These are phyloP conservation scores for Podilymbus podiceps DNA, from an alignment of 2,113 vertebrate genomes.

Conservation along the genomic window DNA sequence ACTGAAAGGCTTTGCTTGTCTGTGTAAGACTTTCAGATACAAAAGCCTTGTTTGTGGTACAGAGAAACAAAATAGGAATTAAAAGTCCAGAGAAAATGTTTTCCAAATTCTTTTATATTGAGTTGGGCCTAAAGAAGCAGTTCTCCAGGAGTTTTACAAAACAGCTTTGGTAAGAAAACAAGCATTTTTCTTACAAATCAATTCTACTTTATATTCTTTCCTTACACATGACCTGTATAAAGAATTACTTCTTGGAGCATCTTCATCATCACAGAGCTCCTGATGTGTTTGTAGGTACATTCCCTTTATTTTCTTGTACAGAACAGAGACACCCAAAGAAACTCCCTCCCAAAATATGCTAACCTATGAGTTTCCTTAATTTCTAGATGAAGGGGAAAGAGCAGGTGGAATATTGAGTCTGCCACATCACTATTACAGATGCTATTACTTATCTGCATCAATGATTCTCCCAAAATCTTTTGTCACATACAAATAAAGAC, in stretches of 20 bases:
- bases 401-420: background rate
- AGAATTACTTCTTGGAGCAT: background rate
- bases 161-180: background rate
- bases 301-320: background rate
- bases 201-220: background rate
- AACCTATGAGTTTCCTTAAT: background rate
- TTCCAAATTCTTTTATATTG: background rate
- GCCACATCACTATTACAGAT: background rate
- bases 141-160: background rate
- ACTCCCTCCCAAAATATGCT: background rate
- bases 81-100: background rate
- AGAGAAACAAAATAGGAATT: background rate
- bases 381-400: background rate
- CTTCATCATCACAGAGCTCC: background rate
- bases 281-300: background rate
- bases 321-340: background rate
- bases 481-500: background rate
- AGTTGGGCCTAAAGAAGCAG: background rate
- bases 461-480: background rate
- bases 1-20: background rate
- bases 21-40: background rate
- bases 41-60: background rate
- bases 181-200: background rate
- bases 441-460: background rate
- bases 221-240: background rate